phyloP scores from a whole-genome alignment of 2,888 invertebrate genomes.

The Nasonia oneida region DNA sequence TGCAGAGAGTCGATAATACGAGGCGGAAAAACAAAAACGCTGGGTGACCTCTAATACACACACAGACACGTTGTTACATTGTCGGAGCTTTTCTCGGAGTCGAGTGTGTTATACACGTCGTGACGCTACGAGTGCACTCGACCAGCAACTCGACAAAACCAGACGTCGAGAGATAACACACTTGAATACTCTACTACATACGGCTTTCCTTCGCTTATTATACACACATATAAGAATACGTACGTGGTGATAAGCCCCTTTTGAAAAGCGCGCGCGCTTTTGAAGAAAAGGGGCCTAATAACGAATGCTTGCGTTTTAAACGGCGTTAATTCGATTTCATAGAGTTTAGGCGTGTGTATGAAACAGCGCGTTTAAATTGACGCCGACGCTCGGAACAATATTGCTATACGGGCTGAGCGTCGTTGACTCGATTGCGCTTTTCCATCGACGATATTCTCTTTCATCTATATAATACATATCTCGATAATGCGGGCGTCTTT shows the following conservation, averaged over 20 bases:
- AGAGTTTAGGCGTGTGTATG: neutral
- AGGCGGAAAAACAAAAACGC: neutral
- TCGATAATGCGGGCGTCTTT: too few species aligned
- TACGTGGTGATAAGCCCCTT: neutral
- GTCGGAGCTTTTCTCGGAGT: neutral
- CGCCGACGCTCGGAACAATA: neutral
- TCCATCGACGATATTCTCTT: neutral
- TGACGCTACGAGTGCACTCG: neutral
- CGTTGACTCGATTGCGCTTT: neutral
- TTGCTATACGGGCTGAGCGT: neutral
- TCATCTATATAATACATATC: neutral
- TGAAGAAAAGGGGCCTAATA: neutral
- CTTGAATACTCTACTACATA: neutral
- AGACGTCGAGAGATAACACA: conserved; percentile 6
- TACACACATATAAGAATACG: neutral
- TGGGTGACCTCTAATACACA: neutral
- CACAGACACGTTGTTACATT: neutral
- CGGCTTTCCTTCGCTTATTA: neutral
- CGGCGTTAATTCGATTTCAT: too few species aligned
- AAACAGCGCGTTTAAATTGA: neutral
- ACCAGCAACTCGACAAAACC: conserved; percentile 1
- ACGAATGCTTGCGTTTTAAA: neutral
- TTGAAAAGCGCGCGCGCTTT: neutral
- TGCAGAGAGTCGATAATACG: neutral
- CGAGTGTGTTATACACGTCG: neutral